Base-by-base conservation (phyloP, 2,113 vertebrate genomes). In the Nycticryphes semicollaris region DNA sequence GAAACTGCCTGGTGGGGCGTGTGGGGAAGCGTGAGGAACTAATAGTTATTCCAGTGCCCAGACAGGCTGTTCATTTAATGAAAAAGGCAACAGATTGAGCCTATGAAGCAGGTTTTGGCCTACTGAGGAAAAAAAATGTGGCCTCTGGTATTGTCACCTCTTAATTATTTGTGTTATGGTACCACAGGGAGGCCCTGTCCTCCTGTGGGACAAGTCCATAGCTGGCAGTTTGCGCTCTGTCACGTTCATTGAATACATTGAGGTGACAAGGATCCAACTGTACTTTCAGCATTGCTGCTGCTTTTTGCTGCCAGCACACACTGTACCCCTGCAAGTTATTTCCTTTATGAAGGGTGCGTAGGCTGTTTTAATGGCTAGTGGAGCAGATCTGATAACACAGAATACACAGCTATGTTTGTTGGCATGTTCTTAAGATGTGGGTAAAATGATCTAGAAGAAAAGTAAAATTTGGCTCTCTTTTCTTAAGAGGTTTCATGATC, bases 401-500 rank as follows among this genome's bases (percentile, higher is more conserved):
- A 62, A 37, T 48, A 43, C 18, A 7, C 27, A 39, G 51, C 39
- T 73, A 31, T 68, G 28, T 67, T 93, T 84, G 53, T 27, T 45
- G 66, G 54, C 3, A 3, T 59, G 48, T 59, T 45, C 62, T 75
- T 60, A 86, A 79, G 39, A 64, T 0, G 1, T 24, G 19, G 57
- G 43, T 56, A 47, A 87, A 86, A 93, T 53, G 56, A 87, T 30
- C 30, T 74, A n/a, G 67, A 64, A 83, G 19, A 12, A n/a, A 14
- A 53, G 51, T 81, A 37, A 91, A 96, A 95, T 82, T n/a, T 89
- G 39, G 14, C 4, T 63, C 27, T 83, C 33, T 81, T 56, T 69
- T 92, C 50, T 39, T 76, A 50, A 87, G 56, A 83, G 13, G 7
- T 83, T 93, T 89, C 19, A n/a, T 87, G 60, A 85, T 45, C 8